Percentiles rank a stretch among this genome's conserved stretches.
Evolutionary conservation across 2,113 vertebrate genomes (phyloP).

Genomic region (Zingel zingel): DNA sequence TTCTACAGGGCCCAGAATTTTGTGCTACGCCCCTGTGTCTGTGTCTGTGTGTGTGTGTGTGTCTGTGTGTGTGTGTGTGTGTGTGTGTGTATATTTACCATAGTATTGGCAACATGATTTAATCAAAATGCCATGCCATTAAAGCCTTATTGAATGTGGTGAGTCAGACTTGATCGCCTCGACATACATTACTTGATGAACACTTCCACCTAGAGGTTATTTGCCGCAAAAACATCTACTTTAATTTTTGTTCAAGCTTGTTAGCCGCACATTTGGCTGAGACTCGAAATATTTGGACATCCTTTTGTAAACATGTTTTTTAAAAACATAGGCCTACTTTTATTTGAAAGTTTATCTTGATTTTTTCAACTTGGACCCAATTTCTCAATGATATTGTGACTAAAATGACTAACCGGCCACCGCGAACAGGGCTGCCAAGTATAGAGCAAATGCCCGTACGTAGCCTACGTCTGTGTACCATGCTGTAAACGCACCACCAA

Average conservation of each 20-base stretch:
- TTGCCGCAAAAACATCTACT: constrained; percentile 12
- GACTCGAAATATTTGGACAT: not conserved
- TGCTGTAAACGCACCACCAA: no score
- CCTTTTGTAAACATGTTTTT: not conserved
- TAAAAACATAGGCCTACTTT: not conserved
- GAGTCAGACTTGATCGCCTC: not conserved
- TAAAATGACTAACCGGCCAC: no score
- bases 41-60: no score
- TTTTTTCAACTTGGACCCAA: not conserved
- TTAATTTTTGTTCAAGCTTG: not conserved
- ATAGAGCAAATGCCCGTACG: no score
- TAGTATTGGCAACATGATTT: not conserved
- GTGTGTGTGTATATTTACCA: no score
- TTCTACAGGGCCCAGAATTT: no score
- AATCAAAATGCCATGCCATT: not conserved
- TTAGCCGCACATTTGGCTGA: not conserved
- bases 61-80: no score
- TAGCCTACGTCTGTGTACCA: no score
- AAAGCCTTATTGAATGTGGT: not conserved
- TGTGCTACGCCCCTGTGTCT: no score
- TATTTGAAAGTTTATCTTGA: not conserved
- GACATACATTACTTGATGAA: constrained; percentile 29
- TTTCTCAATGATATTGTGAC: no score
- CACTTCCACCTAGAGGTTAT: constrained; percentile 67
- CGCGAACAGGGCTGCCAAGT: no score